These are phyloP conservation scores for Spicauda simplicius DNA, from an alignment of 2,888 invertebrate species.

Conservation along the genomic window DNA sequence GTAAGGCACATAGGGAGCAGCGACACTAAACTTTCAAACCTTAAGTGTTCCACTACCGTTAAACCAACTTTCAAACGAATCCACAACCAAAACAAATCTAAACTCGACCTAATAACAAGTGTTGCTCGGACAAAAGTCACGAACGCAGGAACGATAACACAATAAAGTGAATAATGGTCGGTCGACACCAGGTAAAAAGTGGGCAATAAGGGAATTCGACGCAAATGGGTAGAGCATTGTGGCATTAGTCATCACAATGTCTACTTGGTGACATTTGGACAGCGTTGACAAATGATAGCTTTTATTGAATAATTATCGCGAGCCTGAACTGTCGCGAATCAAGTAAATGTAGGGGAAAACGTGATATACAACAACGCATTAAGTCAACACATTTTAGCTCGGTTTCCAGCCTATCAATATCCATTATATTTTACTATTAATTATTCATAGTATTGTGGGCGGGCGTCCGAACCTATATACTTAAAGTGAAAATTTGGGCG, in stretches of 20 bases:
- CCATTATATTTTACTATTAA: conserved; percentile 23
- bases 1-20: too few relatives aligned
- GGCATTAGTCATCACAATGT: conserved; percentile 78
- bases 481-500: conserved; percentile 9
- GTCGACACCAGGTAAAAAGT: conserved; percentile 76
- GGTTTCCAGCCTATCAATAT: conserved; percentile 19
- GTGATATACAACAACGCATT: conserved; percentile 45
- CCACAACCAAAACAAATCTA: conserved; percentile 23
- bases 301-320: conserved; percentile 81
- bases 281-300: conserved; percentile 76
- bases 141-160: conserved; percentile 61
- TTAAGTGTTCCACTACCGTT: too few relatives aligned
- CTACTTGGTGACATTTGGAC: conserved; percentile 78
- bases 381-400: conserved; percentile 33
- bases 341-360: conserved; percentile 58
- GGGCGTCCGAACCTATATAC: conserved; percentile 7
- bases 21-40: too few relatives aligned
- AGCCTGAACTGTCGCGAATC: conserved; percentile 57
- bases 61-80: neutral
- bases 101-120: conserved; percentile 19
- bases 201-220: conserved; percentile 70
- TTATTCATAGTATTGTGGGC: conserved; percentile 25
- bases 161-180: conserved; percentile 76
- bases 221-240: conserved; percentile 73
- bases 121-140: conserved; percentile 49